phyloP scores from a whole-genome alignment of 2,113 vertebrate genomes.

The Entomyzon cyanotis region DNA sequence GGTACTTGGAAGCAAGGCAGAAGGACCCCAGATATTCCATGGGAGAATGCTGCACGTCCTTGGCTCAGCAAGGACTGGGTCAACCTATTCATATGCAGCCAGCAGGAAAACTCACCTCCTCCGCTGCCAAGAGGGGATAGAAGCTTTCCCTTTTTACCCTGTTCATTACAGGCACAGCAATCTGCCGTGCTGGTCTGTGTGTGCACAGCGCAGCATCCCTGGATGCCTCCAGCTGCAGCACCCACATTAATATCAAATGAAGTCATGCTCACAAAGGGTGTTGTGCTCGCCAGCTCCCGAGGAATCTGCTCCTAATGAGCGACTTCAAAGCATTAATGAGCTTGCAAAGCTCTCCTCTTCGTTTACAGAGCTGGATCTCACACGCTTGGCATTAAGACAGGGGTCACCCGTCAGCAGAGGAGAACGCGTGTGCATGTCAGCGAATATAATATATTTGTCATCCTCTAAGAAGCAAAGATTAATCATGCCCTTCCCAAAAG shows the following conservation, averaged over 20 bases:
- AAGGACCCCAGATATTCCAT: background rate
- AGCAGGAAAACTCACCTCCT: background rate
- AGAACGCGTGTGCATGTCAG: conserved; percentile 49
- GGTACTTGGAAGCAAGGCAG: background rate
- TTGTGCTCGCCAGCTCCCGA: background rate
- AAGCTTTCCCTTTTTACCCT: background rate
- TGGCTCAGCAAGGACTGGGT: background rate
- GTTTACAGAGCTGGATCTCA: conserved; percentile 57
- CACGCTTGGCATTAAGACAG: conserved; percentile 55
- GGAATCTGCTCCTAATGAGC: conserved; percentile 68
- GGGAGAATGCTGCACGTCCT: background rate
- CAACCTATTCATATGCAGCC: background rate
- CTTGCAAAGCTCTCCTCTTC: conserved; percentile 65
- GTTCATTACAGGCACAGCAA: background rate
- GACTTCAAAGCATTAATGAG: conserved; percentile 73
- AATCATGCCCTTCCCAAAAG: conserved; percentile 52
- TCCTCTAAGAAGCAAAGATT: conserved; percentile 64
- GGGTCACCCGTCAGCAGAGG: conserved; percentile 51
- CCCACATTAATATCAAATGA: conserved; percentile 51
- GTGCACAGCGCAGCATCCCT: background rate
- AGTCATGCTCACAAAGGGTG: conserved; percentile 45
- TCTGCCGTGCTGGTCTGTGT: background rate
- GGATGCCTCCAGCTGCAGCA: conserved; percentile 30
- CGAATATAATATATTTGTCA: conserved; percentile 66
- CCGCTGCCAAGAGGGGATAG: background rate